Percentiles rank a stretch among this genome's conserved stretches.
Conservation (phyloP, 2,113 vertebrate species). For the Callocephalon fimbriatum region DNA sequence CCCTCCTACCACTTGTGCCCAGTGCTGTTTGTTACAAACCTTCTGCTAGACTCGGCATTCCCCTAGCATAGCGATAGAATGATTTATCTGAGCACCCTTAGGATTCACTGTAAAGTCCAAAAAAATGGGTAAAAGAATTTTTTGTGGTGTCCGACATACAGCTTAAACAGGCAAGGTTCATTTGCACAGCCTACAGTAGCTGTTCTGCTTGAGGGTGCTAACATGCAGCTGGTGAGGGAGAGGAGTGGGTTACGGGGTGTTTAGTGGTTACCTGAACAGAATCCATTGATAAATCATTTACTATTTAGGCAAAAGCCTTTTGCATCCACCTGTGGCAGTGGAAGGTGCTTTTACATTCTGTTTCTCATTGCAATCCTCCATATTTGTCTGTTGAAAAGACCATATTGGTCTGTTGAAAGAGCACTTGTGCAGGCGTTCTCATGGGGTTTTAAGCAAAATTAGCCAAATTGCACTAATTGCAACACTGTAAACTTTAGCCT, state of each 20-base stretch:
- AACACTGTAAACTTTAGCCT: not conserved
- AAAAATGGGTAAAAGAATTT: not conserved
- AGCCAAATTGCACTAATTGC: not conserved
- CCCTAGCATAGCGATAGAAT: not conserved
- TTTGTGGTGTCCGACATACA: not conserved
- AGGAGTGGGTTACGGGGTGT: not conserved
- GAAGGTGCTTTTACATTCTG: not conserved
- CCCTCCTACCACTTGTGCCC: not conserved
- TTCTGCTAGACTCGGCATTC: not conserved
- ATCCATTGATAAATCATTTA: not conserved
- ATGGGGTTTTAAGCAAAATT: not conserved
- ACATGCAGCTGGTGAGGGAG: not conserved
- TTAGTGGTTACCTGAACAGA: not conserved
- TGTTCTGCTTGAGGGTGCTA: not conserved
- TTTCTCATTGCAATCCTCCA: accelerated
- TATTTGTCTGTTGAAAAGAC: not conserved
- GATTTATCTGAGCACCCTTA: not conserved
- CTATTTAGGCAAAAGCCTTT: not conserved
- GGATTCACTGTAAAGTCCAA: not conserved
- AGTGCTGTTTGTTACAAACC: not conserved
- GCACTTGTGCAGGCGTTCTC: accelerated
- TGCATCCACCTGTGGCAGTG: not conserved
- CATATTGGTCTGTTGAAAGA: not conserved
- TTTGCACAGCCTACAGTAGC: not conserved
- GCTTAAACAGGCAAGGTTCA: not conserved